These are phyloP conservation scores for Panthera tigris DNA, from an alignment of 2,113 vertebrate genomes.

Conservation along the genomic window DNA sequence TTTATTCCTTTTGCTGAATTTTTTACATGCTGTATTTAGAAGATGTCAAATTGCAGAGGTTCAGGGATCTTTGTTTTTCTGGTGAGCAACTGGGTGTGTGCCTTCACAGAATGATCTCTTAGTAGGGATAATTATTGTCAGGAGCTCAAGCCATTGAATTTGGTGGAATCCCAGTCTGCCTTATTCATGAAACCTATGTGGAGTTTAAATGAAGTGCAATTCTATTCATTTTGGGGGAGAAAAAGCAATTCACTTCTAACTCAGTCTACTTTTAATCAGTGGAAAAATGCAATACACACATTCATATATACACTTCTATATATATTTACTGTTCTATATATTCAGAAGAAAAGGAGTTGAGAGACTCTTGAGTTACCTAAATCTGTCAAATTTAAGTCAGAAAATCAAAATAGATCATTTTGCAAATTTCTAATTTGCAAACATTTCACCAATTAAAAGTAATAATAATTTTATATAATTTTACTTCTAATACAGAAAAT, in stretches of 20 bases:
- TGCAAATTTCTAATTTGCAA: neutral
- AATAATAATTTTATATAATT: neutral
- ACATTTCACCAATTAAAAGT: neutral
- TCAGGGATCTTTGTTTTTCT: neutral
- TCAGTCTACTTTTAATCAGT: neutral
- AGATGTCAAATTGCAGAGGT: neutral
- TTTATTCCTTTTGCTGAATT: neutral
- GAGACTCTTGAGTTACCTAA: neutral
- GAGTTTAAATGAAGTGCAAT: neutral
- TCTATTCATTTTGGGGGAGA: neutral
- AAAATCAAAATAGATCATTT: neutral
- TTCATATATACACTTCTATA: neutral
- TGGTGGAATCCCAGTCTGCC: neutral
- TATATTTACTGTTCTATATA: neutral
- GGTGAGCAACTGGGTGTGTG: neutral
- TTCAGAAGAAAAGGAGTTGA: neutral
- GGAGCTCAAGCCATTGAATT: neutral
- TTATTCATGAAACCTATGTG: neutral
- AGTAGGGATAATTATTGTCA: neutral
- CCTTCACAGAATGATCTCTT: neutral
- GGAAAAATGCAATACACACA: neutral
- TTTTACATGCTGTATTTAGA: neutral
- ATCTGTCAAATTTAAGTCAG: neutral
- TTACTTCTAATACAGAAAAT: slow-evolving; percentile 9
- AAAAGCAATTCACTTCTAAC: neutral